Evolutionary conservation across 2,113 vertebrate species (phyloP), one percentile per base, ranked within the genome.

Genomic region (Scatophagus argus): DNA sequence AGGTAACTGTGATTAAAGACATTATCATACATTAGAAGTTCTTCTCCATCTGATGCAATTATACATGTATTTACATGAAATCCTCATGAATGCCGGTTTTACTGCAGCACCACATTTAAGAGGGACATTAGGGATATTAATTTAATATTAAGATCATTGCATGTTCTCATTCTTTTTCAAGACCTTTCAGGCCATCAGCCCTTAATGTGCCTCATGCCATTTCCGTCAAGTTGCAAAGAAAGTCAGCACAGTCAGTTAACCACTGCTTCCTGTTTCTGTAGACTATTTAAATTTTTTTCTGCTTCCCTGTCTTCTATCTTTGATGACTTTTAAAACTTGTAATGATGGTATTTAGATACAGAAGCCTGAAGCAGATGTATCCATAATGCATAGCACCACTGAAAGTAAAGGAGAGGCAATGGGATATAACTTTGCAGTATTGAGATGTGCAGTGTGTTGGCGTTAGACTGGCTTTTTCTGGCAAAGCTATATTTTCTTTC

Each of bases 251-350:
- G 51, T 10, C 27, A 10, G 1, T 8, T 38, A 19, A 13, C 41
- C 67, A 52, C 49, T 27, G 29, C 44, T 76, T 79, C 60, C 66
- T 69, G n/a, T 83, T 59, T 39, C 27, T 6, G 41, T 39, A 32
- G 21, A 47, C 25, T 21, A 6, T 1, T 43, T 46, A 1, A 2
- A 6, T 29, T 44, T 1, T 36, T 21, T 23, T 16, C 27, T 44
- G 8, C 31, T 23, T 17, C 25, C 39, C 27, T 0, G 0, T 59
- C 29, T 32, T 46, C n/a, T 56, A 2, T 65, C 34, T 49, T 32
- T 49, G 23, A 64, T 59, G 67, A 58, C 43, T 41, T 74, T 74
- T 63, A 46, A 78, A 71, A 36, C n/a, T 46, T 19, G 67, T 59
- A n/a, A 56, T n/a, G n/a, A 71, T 38, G 12, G 0, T 51, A 31